A percentile compares a stretch with the other conserved stretches of the same genome.
These are phyloP conservation scores for Pogonomyrmex californicus DNA, from an alignment of 1,140 invertebrate species.

Conservation along the genomic window DNA sequence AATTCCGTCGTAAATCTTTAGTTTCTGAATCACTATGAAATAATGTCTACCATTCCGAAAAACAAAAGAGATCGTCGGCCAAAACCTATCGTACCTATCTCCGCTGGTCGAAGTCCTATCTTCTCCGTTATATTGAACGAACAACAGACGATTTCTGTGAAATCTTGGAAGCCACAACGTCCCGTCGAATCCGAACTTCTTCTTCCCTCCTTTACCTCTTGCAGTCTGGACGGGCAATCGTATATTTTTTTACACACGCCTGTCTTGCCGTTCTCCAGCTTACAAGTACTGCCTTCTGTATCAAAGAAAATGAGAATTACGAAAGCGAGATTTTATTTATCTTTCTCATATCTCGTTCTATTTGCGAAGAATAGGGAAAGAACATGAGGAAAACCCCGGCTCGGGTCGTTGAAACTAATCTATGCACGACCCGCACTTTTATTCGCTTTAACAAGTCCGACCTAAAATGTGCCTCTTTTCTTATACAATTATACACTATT, in stretches of 20 bases:
- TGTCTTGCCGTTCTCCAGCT: conserved; percentile 66
- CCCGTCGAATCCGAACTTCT: conserved; percentile 65
- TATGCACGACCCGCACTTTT: background rate
- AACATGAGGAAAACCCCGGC: background rate
- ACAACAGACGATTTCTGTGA: conserved; percentile 83
- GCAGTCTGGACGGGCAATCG: conserved; percentile 77
- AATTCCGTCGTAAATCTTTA: background rate
- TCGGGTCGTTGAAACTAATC: conserved; percentile 35
- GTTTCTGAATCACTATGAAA: background rate
- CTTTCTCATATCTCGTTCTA: background rate
- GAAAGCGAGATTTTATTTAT: too few relatives aligned
- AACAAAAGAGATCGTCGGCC: background rate
- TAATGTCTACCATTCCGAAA: background rate
- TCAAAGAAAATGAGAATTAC: background rate
- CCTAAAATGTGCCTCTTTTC: background rate
- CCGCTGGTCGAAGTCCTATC: conserved; percentile 41
- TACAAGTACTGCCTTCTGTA: conserved; percentile 80
- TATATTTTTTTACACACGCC: conserved; percentile 80
- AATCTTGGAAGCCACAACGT: conserved; percentile 79
- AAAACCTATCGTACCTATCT: conserved; percentile 47
- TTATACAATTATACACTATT: background rate
- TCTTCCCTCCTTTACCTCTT: conserved; percentile 74
- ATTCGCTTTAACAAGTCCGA: background rate
- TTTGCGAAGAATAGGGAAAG: conserved; percentile 1
- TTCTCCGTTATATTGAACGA: conserved; percentile 56